Evolutionary conservation across 2,113 vertebrate species (phyloP), one percentile per base, ranked within the genome.

Genomic region (Hiodon alosoides): DNA sequence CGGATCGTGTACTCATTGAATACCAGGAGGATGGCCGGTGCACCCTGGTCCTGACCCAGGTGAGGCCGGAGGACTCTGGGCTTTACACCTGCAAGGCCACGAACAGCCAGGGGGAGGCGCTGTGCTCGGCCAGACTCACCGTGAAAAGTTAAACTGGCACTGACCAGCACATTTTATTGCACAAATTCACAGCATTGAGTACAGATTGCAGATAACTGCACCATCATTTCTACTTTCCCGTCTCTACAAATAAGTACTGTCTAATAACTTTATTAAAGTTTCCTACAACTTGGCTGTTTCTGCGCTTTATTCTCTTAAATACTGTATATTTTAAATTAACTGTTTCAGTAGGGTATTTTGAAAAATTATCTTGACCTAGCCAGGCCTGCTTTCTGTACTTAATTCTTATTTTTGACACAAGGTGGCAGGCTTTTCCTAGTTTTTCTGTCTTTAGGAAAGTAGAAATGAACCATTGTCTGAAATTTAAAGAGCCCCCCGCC

Each of bases 61-160:
- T 92, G 77, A 54, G 76, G 6, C 78, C 66, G 3, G 78, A 77
- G 1, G 91, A 93, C 81, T 86, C 88, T 13, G 93, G 91, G 54
- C 72, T 88, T 3, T 93, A 92, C 17, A 69, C 79, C 66, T 92
- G 92, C 82, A 83, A 76, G 73, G 92, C 89, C 51, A 81, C 74
- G 52, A 91, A 82, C 57, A 73, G 76, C 9, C 3, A 81, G 0
- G 92, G 90, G 14, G 77, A 86, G 53, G 86, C 83, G 0, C 81
- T 81, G 73, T 88, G 87, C 77, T 88, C 88, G 0, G 78, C 86
- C 65, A 84, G 72, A 0, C 14, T 91, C 76, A 80, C 58, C 0
- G 71, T 92, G 61, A 46, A 71, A 5, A 76, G 52, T 4, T 85
- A 74, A 72, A 67, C 7, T 16, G 60, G 7, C 31, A 31, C 31